phyloP scores from a whole-genome alignment of 1,140 invertebrate genomes.

The Tetramorium simillimum region DNA sequence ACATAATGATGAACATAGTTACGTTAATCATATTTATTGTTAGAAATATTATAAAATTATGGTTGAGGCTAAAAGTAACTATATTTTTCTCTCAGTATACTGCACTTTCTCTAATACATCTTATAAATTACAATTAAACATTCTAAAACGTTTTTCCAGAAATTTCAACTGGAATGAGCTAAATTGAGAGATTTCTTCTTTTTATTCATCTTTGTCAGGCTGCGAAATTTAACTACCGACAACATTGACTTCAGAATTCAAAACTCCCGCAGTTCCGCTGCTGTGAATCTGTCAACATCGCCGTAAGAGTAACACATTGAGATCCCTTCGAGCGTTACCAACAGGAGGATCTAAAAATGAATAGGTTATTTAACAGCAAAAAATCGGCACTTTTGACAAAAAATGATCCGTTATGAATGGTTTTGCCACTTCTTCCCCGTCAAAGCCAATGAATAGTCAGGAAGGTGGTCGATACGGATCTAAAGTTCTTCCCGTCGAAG shows the following conservation, averaged over 20 bases:
- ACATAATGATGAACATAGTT: too few species aligned
- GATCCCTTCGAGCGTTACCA: conserved; percentile 32
- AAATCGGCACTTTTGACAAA: conserved; percentile 34
- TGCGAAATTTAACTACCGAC: conserved; percentile 37
- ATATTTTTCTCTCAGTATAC: too few species aligned
- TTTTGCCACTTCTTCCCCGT: background rate
- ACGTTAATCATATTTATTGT: too few species aligned
- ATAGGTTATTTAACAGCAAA: conserved; percentile 58
- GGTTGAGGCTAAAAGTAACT: too few species aligned
- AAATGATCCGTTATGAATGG: background rate
- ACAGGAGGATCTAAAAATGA: conserved; percentile 14
- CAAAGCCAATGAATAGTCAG: conserved; percentile 3
- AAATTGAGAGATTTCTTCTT: background rate
- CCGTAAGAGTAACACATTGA: conserved; percentile 64
- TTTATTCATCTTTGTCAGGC: background rate
- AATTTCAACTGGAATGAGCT: background rate
- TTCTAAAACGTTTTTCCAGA: background rate
- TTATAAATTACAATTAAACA: background rate
- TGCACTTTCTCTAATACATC: background rate
- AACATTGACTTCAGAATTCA: conserved; percentile 33
- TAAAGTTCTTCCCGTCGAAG: background rate
- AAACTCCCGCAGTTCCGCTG: conserved; percentile 60
- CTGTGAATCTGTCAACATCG: conserved; percentile 73
- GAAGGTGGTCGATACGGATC: background rate
- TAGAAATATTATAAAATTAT: too few species aligned